Percentiles rank a stretch among this genome's conserved stretches.
Evolutionary conservation across 23 tunicate species (phyloP).

Genomic region (Botrylloides violaceus): DNA sequence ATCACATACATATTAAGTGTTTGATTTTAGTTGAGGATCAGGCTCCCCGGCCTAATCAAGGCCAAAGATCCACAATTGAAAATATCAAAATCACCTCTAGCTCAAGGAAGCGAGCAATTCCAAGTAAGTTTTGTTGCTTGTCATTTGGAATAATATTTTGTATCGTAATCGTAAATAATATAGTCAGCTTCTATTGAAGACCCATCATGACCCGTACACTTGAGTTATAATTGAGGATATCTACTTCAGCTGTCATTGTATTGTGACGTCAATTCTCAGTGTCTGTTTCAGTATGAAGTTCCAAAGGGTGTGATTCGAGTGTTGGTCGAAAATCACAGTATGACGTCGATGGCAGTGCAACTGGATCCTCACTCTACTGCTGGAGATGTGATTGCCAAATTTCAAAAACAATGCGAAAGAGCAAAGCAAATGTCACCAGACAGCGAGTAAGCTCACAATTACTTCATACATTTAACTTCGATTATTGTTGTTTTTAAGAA

Average conservation of each 20-base stretch:
- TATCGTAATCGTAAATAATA: too few species aligned
- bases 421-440: constrained; percentile 24
- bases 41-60: constrained; percentile 23
- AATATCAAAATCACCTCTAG: constrained; percentile 6
- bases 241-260: not conserved
- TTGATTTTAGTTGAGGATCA: constrained; percentile 54
- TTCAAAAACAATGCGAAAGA: constrained; percentile 73
- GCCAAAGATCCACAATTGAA: constrained; percentile 33
- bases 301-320: constrained; percentile 74
- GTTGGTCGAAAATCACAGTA: constrained; percentile 58
- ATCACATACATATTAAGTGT: too few species aligned
- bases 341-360: constrained; percentile 92
- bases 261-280: not conserved
- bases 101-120: constrained; percentile 32
- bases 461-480: not conserved
- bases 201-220: not conserved
- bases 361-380: constrained; percentile 52
- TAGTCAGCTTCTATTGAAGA: too few species aligned
- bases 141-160: not conserved
- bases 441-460: constrained; percentile 32
- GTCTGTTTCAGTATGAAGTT: constrained; percentile 41
- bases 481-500: not conserved
- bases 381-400: constrained; percentile 63
- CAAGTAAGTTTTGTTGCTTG: constrained; percentile 31
- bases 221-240: not conserved